Percentiles rank a stretch among this genome's conserved stretches.
phyloP scores from a whole-genome alignment of 2,113 vertebrate species.

The Scomber scombrus region DNA sequence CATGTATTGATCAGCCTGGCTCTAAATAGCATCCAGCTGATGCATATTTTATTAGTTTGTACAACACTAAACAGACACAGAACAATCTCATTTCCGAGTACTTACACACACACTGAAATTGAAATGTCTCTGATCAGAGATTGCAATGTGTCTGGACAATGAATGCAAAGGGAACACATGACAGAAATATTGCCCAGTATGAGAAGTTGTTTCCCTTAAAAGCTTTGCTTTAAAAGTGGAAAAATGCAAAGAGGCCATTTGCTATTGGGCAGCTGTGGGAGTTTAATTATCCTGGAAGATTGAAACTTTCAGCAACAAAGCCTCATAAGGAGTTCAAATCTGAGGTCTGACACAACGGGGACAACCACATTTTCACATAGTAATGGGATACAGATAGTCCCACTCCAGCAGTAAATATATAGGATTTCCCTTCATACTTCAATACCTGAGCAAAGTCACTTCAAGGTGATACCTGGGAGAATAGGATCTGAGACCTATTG shows the following conservation, averaged over 20 bases:
- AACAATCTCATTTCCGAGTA: constrained; percentile 73
- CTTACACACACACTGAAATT: constrained; percentile 54
- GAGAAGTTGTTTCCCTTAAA: constrained; percentile 42
- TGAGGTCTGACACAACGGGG: background rate
- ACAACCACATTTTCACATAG: constrained; percentile 28
- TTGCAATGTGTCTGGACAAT: constrained; percentile 22
- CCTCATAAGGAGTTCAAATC: constrained; percentile 44
- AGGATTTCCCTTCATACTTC: constrained; percentile 52
- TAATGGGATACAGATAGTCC: constrained; percentile 39
- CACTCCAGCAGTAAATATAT: constrained; percentile 65
- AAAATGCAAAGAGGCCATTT: constrained; percentile 29
- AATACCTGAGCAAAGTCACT: constrained; percentile 82
- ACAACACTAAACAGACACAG: constrained; percentile 70
- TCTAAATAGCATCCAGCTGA: constrained; percentile 75
- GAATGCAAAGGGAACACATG: constrained; percentile 17
- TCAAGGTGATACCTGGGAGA: constrained; percentile 83
- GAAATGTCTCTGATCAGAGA: constrained; percentile 57
- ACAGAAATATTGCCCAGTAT: background rate
- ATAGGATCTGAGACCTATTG: constrained; percentile 82
- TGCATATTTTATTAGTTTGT: constrained; percentile 82
- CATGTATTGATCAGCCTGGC: constrained; percentile 78
- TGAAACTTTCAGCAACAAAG: constrained; percentile 26
- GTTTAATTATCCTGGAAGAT: constrained; percentile 65
- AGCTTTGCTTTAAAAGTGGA: constrained; percentile 28
- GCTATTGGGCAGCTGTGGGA: constrained; percentile 36